Evolutionary conservation across 2,797 vertebrate species (phyloP).

Genomic region (Notoglanidium macrostoma): DNA sequence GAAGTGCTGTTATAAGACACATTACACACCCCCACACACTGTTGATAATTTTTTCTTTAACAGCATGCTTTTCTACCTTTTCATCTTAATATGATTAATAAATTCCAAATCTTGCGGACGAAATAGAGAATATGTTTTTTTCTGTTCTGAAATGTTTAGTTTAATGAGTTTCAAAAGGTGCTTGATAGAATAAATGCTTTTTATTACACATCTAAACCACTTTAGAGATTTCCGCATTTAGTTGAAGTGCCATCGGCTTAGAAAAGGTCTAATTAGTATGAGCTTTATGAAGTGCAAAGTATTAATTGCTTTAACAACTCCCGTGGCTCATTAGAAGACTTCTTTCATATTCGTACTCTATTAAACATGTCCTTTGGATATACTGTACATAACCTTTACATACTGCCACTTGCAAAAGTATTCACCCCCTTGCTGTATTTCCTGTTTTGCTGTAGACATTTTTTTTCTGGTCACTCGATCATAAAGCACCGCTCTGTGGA

Average conservation of each 20-base stretch:
- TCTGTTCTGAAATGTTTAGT: not conserved
- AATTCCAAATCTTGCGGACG: not conserved
- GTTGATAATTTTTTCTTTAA: not conserved
- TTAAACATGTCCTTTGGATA: not conserved
- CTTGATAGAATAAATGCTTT: not conserved
- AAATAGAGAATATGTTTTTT: not conserved
- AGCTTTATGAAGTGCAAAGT: not conserved
- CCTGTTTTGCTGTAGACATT: no score
- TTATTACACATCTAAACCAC: not conserved
- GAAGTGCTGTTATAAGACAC: not conserved
- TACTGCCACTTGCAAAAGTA: no score
- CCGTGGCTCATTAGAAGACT: not conserved
- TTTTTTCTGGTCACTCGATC: no score
- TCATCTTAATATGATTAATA: not conserved
- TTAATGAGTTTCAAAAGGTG: not conserved
- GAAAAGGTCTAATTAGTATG: not conserved
- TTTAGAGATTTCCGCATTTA: not conserved
- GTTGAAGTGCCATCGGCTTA: not conserved
- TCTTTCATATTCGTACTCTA: not conserved
- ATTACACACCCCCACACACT: not conserved
- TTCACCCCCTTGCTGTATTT: no score
- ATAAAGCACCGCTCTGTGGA: no score
- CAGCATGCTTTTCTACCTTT: not conserved
- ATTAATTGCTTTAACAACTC: constrained; percentile 4
- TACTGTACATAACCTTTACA: not conserved